Base-by-base conservation (phyloP, 2,113 vertebrate genomes). In the Clarias macrocephalus region DNA sequence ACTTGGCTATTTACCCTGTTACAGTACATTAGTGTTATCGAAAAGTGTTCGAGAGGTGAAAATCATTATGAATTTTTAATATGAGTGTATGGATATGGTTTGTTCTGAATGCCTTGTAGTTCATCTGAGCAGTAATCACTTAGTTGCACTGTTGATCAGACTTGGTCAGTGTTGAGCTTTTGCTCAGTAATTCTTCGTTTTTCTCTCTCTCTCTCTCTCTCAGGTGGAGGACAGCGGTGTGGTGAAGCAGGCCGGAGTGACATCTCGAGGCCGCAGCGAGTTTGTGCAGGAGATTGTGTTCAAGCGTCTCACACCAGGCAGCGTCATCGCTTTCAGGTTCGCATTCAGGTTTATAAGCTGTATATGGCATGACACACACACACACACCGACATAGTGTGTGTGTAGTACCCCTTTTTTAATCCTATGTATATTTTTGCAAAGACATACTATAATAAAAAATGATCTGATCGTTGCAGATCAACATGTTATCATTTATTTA, bases 231-330 rank as follows among this genome's bases (percentile, higher is more conserved):
- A 98, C 87, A 99, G 98, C 87, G 92, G 94, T 76, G 93, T 99
- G 91, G 97, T 99, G 92, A 96, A 95, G 90, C 95, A 96, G 90
- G 95, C 96, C 82, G 97, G 94, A 79, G 93, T 97, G 87, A 94
- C 95, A 0, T 95, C 96, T 63, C 98, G 97, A 93, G 98, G 96
- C 16, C 94, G 93, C n/a, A 97, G 96, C 87, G 98, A 99, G 93
- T 99, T 96, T 84, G 96, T 99, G 87, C 97, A 99, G 93, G 97
- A 99, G 94, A 98, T 99, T 90, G 94, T 94, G 87, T 99, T 99
- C 91, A 95, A 98, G 94, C 96, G 95, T 57, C 91, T 99, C 86
- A 97, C 97, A 3, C 98, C 98, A 9, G 98, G 98, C 92, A 99
- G 98, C 42, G 90, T 97, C 80, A 97, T 99, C 60, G 94, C 97